Base-by-base conservation (phyloP, 2,888 invertebrate genomes). In the Drosophila nigritarsus region DNA sequence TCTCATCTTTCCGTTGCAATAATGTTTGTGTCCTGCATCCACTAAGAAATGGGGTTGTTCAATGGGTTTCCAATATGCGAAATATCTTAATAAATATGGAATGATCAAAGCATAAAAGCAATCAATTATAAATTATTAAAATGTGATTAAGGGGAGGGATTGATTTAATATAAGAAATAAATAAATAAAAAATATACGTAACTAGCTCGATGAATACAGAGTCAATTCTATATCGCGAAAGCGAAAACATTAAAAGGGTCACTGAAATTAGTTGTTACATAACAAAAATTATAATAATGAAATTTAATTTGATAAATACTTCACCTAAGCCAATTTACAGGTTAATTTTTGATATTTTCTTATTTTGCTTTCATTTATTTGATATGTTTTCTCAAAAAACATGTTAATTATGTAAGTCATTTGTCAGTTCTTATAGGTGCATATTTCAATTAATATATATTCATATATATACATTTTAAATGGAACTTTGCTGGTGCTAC, bases 401-500 rank as follows among this genome's bases (percentile, higher is more conserved):
- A 20, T 9, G 4, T 40, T n/a, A n/a, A 13, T 15, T 45, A 15
- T 13, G 24, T 15, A 45, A 45, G 11, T 42, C 36, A 3, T 13
- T 24, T 34, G 42, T 11, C 29, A 27, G 20, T 36, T 65, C 45
- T 36, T 36, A 8, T 11, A 45, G 20, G 20, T 45, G 15, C 20
- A 56, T 24, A 30, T 49, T 24, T 53, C 40, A 53, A 73, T 71
- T 56, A 54, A 65, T 64, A 58, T 40, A 36, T 73, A 29, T 36
- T 1, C 15, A 34, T 6, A 7, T 15, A 27, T 65, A 45, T 74
- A 34, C 34, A 74, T 50, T 55, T 55, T 15, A 30, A 70, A 53
- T 71, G 48, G 34, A 54, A 51, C 40, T 61, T 48, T 50, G 24
- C 24, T 76, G 13, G 53, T 15, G 50, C 81, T 48, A 62, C 73